Evolutionary conservation across 2,113 vertebrate species (phyloP), one percentile per base, ranked within the genome.

Genomic region (Chaenocephalus aceratus): DNA sequence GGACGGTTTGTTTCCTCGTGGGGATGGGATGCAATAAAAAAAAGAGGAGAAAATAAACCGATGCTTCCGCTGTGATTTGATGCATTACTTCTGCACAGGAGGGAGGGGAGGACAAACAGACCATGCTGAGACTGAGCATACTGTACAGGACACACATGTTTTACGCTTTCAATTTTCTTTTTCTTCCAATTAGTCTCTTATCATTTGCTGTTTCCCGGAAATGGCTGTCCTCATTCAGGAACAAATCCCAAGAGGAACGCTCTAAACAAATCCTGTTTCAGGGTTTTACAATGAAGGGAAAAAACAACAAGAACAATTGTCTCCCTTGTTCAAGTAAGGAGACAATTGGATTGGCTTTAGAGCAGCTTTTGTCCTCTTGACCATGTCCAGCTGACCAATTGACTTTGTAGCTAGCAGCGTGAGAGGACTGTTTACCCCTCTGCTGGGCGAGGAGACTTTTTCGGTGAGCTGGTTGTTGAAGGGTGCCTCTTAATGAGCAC

Each of bases 221-320:
- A 65, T 44, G 68, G 69, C 56, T 21, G 45, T 65, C 75, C 80
- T 80, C 75, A 64, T 80, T 86, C 80, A 87, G 75, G 23, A 3
- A 52, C 56, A 49, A 79, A 80, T 68, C 86, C 75, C 80, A 13
- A 73, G 82, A 83, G 85, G 54, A 72, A 73, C 48, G 80, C 80
- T 79, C 72, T 54, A 74, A 88, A 89, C 72, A 88, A 89, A 88
- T 88, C 79, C 75, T 77, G 77, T 86, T 84, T 86, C 34, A 6
- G 70, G 66, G 56, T 67, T 88, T 91, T 79, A 84, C 70, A 80
- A 80, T 51, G 67, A 81, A 86, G 87, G 73, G 63, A 77, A 68
- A 90, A 89, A 41, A 41, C 36, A 41, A 88, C 79, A 69, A 82
- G 62, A 62, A 57, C 72, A 83, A 72, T 36, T 23, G 66, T 75